Evolutionary conservation across 2,797 vertebrate genomes (phyloP), one percentile per base, ranked within the genome.

Genomic region (Myripristis murdjan): DNA sequence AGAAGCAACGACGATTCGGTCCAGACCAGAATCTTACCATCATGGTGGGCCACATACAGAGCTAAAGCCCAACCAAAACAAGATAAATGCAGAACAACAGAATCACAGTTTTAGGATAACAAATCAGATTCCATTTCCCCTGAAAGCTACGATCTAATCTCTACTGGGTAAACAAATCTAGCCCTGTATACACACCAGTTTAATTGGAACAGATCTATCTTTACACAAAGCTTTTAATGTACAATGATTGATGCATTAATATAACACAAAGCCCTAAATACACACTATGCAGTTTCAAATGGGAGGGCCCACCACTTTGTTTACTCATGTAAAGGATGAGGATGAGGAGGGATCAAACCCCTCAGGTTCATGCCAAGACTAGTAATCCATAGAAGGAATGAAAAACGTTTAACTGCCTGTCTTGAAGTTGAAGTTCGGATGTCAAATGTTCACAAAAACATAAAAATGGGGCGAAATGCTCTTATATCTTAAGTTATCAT

Each of bases 21-120:
- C 48, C 81, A 71, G 73, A 71, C 77, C 85, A 73, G 73, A 87
- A 80, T 81, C 94, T 95, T 95, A 95, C 94, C 94, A 94, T 94
- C 85, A 93, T 89, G 74, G 89, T 93, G 82, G 94, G 93, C 94
- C 94, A 95, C 90, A 92, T 91, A 94, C 82, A 92, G 84, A 95
- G 91, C 95, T 95, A 91, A 81, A 87, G 85, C 88, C 90, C 91
- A 87, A 83, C 75, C 69, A 77, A 66, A 91, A 63, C 73, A 79
- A 74, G 86, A 81, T 78, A 86, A 77, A 89, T 79, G 91, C 74
- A 93, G 80, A 92, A 89, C 86, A 93, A 89, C 79, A 87, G 66
- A 72, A 66, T 63, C 75, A 92, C 76, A 90, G 76, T 64, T 90
- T 87, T 79, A 76, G 49, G 63, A 82, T 59, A 71, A 80, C 55